Conservation (phyloP, 2,797 vertebrate species). For the Sebastes taczanowskii region DNA sequence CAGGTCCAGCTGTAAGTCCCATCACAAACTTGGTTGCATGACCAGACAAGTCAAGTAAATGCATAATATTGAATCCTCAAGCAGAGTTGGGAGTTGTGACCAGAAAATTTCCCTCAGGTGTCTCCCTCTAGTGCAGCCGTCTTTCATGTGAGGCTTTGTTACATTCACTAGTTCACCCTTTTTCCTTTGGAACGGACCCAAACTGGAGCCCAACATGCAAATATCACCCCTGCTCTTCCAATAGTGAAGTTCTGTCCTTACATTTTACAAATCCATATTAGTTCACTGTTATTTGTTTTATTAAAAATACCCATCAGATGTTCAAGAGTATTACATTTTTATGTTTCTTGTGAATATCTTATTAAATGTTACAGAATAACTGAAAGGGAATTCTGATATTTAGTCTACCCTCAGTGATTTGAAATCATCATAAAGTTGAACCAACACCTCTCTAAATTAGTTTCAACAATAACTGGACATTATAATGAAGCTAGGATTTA, state of each 20-base stretch:
- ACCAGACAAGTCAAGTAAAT: not conserved
- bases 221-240: not conserved
- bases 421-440: not conserved
- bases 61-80: not conserved
- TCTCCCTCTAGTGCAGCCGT: not conserved
- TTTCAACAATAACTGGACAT: not conserved
- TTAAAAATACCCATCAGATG: not conserved
- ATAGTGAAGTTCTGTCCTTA: not conserved
- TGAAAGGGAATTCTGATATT: not conserved
- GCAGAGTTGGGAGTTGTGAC: not conserved
- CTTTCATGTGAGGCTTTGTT: not conserved
- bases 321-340: not conserved
- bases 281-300: not conserved
- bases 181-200: not conserved
- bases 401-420: not conserved
- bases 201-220: not conserved
- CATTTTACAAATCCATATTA: not conserved
- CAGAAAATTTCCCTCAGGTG: not conserved
- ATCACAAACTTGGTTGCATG: not conserved
- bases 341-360: not conserved
- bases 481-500: not conserved
- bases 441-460: not conserved
- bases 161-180: not conserved
- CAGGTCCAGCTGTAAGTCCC: not conserved
- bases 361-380: not conserved